Percentiles rank a stretch among this genome's conserved stretches.
phyloP scores from a whole-genome alignment of 2,797 vertebrate genomes.

The Miichthys miiuy region DNA sequence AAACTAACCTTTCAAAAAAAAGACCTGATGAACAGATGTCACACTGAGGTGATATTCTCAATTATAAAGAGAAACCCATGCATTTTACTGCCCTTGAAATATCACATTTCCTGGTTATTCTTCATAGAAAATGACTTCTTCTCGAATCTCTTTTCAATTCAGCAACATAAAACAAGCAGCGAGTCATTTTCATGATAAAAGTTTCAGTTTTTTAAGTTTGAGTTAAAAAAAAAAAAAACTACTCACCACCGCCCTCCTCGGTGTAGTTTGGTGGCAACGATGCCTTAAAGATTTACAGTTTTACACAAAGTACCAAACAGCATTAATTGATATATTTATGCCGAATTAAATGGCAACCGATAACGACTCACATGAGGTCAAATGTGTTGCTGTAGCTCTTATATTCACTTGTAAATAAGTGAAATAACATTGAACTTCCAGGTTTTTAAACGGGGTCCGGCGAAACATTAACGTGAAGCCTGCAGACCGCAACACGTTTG shows the following conservation, averaged over 20 bases:
- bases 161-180: neutral
- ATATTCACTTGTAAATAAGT: fast-evolving
- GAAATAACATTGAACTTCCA: fast-evolving
- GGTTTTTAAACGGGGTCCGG: neutral
- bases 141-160: neutral
- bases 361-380: fast-evolving
- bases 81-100: neutral
- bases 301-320: neutral
- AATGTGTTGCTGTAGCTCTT: fast-evolving
- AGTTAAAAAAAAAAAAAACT: neutral
- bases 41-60: neutral
- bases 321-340: fast-evolving
- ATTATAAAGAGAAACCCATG: neutral
- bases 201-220: neutral
- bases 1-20: neutral
- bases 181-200: neutral
- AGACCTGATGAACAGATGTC: conserved; percentile 27
- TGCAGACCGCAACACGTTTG: neutral
- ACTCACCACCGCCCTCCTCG: conserved; percentile 33
- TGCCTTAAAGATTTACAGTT: fast-evolving
- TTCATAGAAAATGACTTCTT: neutral
- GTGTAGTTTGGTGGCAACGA: neutral
- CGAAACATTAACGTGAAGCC: neutral
- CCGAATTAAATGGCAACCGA: conserved; percentile 1
- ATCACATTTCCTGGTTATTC: neutral